phyloP scores from a whole-genome alignment of 2,888 invertebrate genomes.

The Tetranychus piercei region DNA sequence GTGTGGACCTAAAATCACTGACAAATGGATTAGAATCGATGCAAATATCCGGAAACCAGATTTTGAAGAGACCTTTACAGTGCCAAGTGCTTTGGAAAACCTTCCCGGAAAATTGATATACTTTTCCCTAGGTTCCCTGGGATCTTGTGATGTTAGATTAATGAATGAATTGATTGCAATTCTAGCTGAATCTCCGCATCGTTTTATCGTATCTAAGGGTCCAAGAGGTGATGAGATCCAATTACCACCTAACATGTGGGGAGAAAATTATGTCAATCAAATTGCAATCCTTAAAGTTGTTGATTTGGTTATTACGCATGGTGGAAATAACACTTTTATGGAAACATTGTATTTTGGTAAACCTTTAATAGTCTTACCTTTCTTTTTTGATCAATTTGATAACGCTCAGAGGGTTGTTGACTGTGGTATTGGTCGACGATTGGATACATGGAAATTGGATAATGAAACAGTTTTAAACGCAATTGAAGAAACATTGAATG shows the following conservation, averaged over 20 bases:
- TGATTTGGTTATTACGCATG: constrained; percentile 1
- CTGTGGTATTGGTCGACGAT: neutral
- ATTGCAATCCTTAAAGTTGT: neutral
- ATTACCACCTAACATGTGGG: neutral
- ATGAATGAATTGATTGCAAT: neutral
- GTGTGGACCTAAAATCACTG: neutral
- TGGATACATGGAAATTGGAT: neutral
- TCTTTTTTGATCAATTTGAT: neutral
- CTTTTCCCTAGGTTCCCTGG: neutral
- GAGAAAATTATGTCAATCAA: neutral
- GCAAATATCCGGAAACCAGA: neutral
- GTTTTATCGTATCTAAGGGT: neutral
- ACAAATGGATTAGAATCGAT: constrained; percentile 1
- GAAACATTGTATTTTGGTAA: neutral
- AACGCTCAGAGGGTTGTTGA: constrained; percentile 4
- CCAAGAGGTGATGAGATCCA: neutral
- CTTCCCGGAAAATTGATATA: constrained; percentile 2
- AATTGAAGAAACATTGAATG: neutral
- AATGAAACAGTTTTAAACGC: neutral
- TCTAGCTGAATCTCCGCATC: neutral
- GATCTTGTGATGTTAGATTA: neutral
- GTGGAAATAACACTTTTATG: constrained; percentile 6
- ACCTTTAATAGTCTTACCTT: constrained; percentile 1
- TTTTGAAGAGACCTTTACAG: neutral
- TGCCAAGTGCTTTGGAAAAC: neutral